Base-by-base conservation (phyloP, 2,888 invertebrate genomes). In the Allacma fusca region DNA sequence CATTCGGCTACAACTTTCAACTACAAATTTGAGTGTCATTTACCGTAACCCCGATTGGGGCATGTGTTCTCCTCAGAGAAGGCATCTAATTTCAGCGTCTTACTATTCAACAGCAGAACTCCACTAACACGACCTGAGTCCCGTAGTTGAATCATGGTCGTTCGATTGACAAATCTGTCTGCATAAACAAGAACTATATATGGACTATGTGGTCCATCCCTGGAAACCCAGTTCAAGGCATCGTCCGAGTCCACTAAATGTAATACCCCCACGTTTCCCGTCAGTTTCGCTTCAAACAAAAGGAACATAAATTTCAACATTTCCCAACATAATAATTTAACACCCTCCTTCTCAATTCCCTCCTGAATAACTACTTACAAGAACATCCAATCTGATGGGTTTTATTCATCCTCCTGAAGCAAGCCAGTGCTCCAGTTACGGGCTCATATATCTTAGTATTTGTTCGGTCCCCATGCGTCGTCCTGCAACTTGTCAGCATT, bases 361-460 rank as follows among this genome's bases (percentile, higher is more conserved):
- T 1, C 85, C 78, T 13, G 13, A 40, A 5, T 9, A 40, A 40
- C 13, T 40, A 78, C 93, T 91, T 90, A 97, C 97, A 96, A 73
- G 94, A 91, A 87, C 98, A 98, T 79, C 98, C 98, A 83, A 93
- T 92, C 88, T 97, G 95, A 88, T 97, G 95, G 16, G 98, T 98
- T 78, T 93, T 96, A 90, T 98, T 98, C 80, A 98, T 88, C 80
- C 96, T 90, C 81, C 96, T 90, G 86, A 96, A 96, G 88, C 98
- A 98, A 73, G 92, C 91, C 77, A 90, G 89, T 67, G 91, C 90
- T 68, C 92, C 93, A 83, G 90, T 89, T 75, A 96, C 91, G 16
- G 90, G 87, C 83, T 91, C 90, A 85, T 95, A 96, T 89, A 96
- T 94, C 88, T 92, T 92, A 44, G 65, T 29, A 24, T 71, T 69